Base-by-base conservation (phyloP, 2,113 vertebrate species). In the Accipiter virgatus region DNA sequence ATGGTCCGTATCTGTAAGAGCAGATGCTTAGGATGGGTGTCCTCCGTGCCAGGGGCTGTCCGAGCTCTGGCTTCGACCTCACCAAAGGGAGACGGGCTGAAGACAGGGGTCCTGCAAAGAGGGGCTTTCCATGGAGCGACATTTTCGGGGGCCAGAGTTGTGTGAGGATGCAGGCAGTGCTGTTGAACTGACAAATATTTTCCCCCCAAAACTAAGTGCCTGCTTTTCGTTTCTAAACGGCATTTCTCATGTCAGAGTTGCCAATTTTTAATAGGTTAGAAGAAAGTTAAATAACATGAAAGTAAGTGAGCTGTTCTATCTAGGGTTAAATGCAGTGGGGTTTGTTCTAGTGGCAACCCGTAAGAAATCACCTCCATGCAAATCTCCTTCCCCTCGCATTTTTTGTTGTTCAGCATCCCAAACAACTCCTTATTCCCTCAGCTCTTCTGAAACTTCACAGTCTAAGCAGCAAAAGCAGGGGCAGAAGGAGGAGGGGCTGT, bases 1-100 rank as follows among this genome's bases (percentile, higher is more conserved):
- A 1, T 2, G 38, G 34, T 5, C 67, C 14, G 1, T 9, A 15
- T 12, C 26, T 10, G 1, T 8, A 31, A 15, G 1, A 40, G 43
- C 47, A 79, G 19, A 13, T 6, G 38, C 19, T 47, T 17, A 21
- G 79, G 34, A 42, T 6, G 21, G 3, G 21, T 70, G 36, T 58
- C 52, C 59, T 15, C 45, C 23, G n/a, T 22, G 47, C 34, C 48
- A 32, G 27, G 19, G 18, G 11, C 58, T 82, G 31, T 9, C 68
- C 3, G 1, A 79, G 45, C 61, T 48, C 72, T 22, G 50, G 11
- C 29, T 29, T 13, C 2, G 0, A 3, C 14, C 47, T 21, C 31
- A 5, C 21, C 48, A 4, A 32, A 11, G 23, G 15, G 22, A 74
- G 34, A 21, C 10, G 16, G 43, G 59, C 40, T 86, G 86, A 42